Evolutionary conservation across 2,888 invertebrate species (phyloP), one percentile per base, ranked within the genome.

Genomic region (Aplocera efformata): DNA sequence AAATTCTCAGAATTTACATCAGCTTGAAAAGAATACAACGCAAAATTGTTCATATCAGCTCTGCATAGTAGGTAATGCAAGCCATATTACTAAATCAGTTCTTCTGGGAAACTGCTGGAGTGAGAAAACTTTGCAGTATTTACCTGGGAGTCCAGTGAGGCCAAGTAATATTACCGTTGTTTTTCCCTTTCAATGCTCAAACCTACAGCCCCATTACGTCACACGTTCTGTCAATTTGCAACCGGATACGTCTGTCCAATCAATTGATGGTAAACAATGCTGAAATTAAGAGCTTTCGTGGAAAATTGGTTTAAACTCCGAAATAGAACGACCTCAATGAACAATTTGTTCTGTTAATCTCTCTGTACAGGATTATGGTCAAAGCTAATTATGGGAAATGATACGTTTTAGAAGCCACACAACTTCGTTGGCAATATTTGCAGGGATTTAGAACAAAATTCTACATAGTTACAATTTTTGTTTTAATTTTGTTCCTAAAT

Each of bases 211-310:
- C 40, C 35, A 53, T 57, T 52, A 46, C 40, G 34, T 34, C 37
- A 48, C 27, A 58, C 53, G 56, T 58, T 56, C 53, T 44, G 54
- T 48, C 56, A 57, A 56, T 49, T 60, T 36, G 35, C 36, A 13
- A 45, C 57, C 66, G 70, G 71, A 68, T 58, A 62, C 56, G 59
- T 53, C 62, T 50, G 58, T 60, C 58, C 59, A 67, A 63, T 63
- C 60, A 62, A 64, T 63, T 60, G 50, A 55, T 54, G 50, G 43
- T 42, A 39, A 49, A 63, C 63, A 68, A 63, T 64, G 60, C 59
- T 58, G 50, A 50, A 55, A 55, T 45, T 37, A 33, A 41, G 36
- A 45, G 32, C 45, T 45, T 45, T 45, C 45, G 36, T 45, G 40
- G 45, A 33, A 45, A 17, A 22, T 17, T 24, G 22, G 8, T 9